A percentile compares a stretch with the other conserved stretches of the same genome.
These are phyloP conservation scores for Donacobius atricapilla DNA, from an alignment of 2,113 vertebrate species.

Conservation along the genomic window DNA sequence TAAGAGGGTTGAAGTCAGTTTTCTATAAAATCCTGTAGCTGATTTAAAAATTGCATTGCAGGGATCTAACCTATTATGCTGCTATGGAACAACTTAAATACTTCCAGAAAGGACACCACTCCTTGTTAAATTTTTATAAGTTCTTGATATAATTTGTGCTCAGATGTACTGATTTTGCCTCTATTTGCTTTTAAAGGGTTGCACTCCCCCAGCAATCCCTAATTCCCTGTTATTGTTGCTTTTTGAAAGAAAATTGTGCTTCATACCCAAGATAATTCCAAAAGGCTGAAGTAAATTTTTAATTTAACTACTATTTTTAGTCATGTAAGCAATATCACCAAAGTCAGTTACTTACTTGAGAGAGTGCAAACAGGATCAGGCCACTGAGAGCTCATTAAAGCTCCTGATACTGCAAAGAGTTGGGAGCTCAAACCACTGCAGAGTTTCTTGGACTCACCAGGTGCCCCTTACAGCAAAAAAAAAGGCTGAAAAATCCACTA, in stretches of 20 bases:
- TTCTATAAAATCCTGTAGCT: background rate
- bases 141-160: background rate
- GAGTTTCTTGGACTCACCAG: background rate
- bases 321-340: background rate
- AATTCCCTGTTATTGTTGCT: background rate
- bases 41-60: background rate
- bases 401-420: background rate
- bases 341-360: background rate
- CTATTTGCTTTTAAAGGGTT: background rate
- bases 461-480: conserved; percentile 28
- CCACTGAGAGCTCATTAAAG: background rate
- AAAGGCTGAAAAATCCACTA: background rate
- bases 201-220: background rate
- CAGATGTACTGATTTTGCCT: background rate
- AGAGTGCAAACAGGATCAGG: background rate
- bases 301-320: background rate
- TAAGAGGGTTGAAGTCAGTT: background rate
- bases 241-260: background rate
- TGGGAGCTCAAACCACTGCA: background rate
- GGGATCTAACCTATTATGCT: background rate
- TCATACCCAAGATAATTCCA: background rate
- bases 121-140: background rate
- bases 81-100: background rate
- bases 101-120: background rate
- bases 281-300: background rate